Base-by-base conservation (phyloP, 2,797 vertebrate species). In the Betta splendens region DNA sequence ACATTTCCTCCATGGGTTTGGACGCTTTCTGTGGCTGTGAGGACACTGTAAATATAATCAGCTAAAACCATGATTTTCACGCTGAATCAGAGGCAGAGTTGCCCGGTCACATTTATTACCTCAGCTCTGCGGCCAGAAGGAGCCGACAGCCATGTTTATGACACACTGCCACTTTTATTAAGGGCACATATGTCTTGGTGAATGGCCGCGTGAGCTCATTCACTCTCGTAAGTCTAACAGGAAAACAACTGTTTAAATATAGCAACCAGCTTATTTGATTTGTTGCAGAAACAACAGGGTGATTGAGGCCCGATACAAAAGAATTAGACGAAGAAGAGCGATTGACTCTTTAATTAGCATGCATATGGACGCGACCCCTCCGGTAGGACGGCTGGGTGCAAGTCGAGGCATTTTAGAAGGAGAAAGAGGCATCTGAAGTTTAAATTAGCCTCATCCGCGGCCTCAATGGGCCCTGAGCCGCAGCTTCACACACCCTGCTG, bases 21-120 rank as follows among this genome's bases (percentile, higher is more conserved):
- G 70, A 75, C 75, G 74, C 79, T 84, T 68, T 79, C 79, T 80
- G 71, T 42, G 66, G 80, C 69, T 60, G 46, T 36, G 53, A 85
- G 58, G 69, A 76, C 72, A 50, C 60, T 77, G 80, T 73, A 83
- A 85, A 87, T 82, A 85, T 81, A 72, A 80, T 64, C 49, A 28
- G 42, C 66, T 53, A 39, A 77, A 71, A 75, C 70, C 69, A 48
- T 7, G 68, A 70, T 82, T 82, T 83, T 85, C 81, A 80, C 60
- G 43, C 80, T 72, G 73, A 85, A 81, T 80, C 79, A 75, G 68
- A 67, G 17, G 16, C 50, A 57, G 57, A 75, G 67, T 64, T 68
- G 78, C 72, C 71, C 16, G 4, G 52, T 65, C 53, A 12, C 56
- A 68, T 79, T 80, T 82, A 78, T 84, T 72, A 79, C 78, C 65